Conservation (phyloP, 1,140 invertebrate species). For the Bombus pascuorum region DNA sequence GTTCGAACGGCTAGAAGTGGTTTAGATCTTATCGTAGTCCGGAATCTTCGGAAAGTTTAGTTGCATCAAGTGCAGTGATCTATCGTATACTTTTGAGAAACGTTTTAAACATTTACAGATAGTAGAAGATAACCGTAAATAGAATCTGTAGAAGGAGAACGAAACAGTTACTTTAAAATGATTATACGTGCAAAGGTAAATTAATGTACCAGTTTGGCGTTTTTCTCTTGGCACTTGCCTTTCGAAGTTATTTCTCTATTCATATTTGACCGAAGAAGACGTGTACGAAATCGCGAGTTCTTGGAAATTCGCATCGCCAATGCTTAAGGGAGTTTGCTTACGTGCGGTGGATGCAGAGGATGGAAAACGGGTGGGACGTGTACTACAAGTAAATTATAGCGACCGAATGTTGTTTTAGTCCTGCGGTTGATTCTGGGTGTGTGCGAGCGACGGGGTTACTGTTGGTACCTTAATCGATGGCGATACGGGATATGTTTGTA, state of each 20-base stretch:
- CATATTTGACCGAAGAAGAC: background rate
- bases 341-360: slow-evolving; percentile 26
- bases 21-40: background rate
- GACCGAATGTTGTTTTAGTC: slow-evolving; percentile 39
- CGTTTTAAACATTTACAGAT: background rate
- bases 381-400: slow-evolving; percentile 50
- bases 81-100: background rate
- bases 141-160: background rate
- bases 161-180: background rate
- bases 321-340: slow-evolving; percentile 45
- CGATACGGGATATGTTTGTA: slow-evolving; percentile 38
- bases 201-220: background rate
- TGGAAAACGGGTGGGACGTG: slow-evolving; percentile 34
- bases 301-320: slow-evolving; percentile 10
- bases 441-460: slow-evolving; percentile 2
- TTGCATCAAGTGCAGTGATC: background rate
- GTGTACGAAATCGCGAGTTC: background rate
- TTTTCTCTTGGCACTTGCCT: background rate
- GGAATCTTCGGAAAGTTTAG: background rate
- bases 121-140: background rate
- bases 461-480: slow-evolving; percentile 46
- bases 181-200: background rate
- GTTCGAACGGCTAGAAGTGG: background rate
- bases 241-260: background rate
- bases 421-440: slow-evolving; percentile 41